Evolutionary conservation across 2,797 vertebrate genomes (phyloP), one percentile per base, ranked within the genome.

Genomic region (Coreius guichenoti): DNA sequence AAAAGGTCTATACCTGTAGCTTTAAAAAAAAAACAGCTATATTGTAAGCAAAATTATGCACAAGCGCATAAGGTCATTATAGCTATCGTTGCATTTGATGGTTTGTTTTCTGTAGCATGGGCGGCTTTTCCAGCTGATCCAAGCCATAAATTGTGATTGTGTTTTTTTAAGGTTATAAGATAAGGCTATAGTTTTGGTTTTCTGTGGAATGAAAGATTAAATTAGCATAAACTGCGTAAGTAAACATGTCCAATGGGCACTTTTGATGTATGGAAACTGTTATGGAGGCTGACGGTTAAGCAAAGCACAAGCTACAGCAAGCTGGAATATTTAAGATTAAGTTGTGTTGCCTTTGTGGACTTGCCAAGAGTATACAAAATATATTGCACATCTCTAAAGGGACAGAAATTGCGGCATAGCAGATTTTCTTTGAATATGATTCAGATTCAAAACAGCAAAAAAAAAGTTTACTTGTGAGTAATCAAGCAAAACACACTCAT

Each of bases 201-300:
- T 86, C 85, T 84, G 81, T 87, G 81, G 86, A 87, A 88, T 79
- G 83, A 86, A 91, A 94, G 92, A 94, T 92, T 68, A 91, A 87
- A 94, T 95, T 93, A 94, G 92, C 93, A 93, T 94, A 93, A 85
- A 87, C 92, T 91, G 88, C 90, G 87, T 90, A 88, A 90, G 89
- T 87, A 91, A 89, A 89, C 89, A 88, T 91, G 91, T 90, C 88
- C 89, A 89, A 84, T 88, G 36, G 51, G 70, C 45, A 68, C 80
- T 84, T 63, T 69, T 94, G 93, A 94, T 94, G 89, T 91, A 94
- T 95, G 93, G 91, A 87, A 92, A 45, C 1, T 2, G 87, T 91
- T 90, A 95, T 94, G 87, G 88, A 90, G 91, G 92, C 91, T 93
- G 94, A 95, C 91, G 88, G 68, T 56, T 83, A 74, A 84, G 78